Percentiles rank a stretch among this genome's conserved stretches.
These are phyloP conservation scores for Rallus limicola DNA, from an alignment of 2,113 vertebrate genomes.

Conservation along the genomic window DNA sequence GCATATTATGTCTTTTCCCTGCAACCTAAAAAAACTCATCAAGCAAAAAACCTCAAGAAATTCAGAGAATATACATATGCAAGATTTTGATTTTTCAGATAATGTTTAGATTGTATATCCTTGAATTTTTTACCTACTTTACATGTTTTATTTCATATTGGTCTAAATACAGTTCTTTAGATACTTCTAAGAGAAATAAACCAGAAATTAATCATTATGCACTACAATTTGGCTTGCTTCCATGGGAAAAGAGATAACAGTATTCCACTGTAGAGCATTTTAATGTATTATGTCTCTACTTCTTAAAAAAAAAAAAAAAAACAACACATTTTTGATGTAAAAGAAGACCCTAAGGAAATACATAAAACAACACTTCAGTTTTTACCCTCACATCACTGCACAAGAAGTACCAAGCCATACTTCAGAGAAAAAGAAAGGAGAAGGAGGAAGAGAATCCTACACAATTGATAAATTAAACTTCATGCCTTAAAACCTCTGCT, in stretches of 20 bases:
- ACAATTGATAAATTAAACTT: conserved; percentile 14
- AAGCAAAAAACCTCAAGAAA: neutral
- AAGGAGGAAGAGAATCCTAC: neutral
- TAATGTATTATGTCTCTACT: neutral
- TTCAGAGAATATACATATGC: neutral
- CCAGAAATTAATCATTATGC: neutral
- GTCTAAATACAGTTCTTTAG: neutral
- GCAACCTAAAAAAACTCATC: neutral
- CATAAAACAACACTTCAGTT: conserved; percentile 13
- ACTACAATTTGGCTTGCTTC: neutral
- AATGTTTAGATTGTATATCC: neutral
- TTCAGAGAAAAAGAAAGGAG: neutral
- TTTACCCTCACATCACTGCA: conserved; percentile 38
- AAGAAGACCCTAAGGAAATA: conserved; percentile 12
- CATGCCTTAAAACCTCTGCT: conserved; percentile 11
- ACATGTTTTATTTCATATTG: neutral
- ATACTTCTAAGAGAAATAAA: neutral
- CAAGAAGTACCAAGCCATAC: neutral
- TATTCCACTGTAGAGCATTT: neutral
- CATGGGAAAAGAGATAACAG: neutral
- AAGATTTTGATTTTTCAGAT: neutral
- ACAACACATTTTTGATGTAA: neutral
- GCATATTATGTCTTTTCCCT: neutral
- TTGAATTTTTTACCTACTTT: neutral
- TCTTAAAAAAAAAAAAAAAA: neutral